Evolutionary conservation across 1,140 invertebrate species (phyloP).

Genomic region (Proctacanthus coquilletti): DNA sequence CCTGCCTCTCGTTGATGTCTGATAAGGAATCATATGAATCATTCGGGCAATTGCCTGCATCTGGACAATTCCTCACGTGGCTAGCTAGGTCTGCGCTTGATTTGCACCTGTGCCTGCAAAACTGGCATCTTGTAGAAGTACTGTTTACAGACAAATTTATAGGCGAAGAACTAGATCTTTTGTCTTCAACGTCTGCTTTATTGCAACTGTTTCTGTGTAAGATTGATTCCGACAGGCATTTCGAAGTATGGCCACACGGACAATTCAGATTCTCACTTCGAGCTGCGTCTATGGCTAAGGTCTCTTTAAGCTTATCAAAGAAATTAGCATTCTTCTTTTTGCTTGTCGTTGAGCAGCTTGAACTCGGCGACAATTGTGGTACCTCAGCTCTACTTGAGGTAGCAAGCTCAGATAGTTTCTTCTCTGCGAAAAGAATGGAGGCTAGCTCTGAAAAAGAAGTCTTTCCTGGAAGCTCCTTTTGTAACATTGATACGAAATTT

Average conservation of each 20-base stretch:
- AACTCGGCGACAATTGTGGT: slow-evolving; percentile 26
- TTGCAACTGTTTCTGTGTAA: slow-evolving; percentile 53
- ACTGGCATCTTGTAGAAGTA: slow-evolving; percentile 66
- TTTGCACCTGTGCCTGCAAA: slow-evolving; percentile 70
- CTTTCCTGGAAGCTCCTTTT: slow-evolving; percentile 15
- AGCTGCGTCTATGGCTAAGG: slow-evolving; percentile 35
- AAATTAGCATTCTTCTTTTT: slow-evolving; percentile 63
- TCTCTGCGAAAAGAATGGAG: slow-evolving; percentile 25
- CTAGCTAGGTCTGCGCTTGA: slow-evolving; percentile 55
- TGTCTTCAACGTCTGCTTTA: slow-evolving; percentile 19
- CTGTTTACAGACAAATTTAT: slow-evolving; percentile 30
- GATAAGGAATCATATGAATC: slow-evolving; percentile 27
- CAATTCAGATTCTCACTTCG: slow-evolving; percentile 46
- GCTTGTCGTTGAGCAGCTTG: slow-evolving; percentile 23
- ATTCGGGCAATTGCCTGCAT: slow-evolving; percentile 31
- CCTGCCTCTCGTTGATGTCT: slow-evolving; percentile 18
- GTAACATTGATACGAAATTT: slow-evolving; percentile 8
- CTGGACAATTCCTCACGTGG: slow-evolving; percentile 53
- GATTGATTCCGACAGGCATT: slow-evolving; percentile 66
- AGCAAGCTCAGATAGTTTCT: slow-evolving; percentile 19
- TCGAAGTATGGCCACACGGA: slow-evolving; percentile 62
- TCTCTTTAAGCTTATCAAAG: slow-evolving; percentile 66
- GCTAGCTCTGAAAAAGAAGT: slow-evolving; percentile 23
- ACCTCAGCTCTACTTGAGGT: slow-evolving; percentile 21
- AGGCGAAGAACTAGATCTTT: slow-evolving; percentile 22